Conservation (phyloP, 2,888 invertebrate species). For the Ephialtes manifestator region DNA sequence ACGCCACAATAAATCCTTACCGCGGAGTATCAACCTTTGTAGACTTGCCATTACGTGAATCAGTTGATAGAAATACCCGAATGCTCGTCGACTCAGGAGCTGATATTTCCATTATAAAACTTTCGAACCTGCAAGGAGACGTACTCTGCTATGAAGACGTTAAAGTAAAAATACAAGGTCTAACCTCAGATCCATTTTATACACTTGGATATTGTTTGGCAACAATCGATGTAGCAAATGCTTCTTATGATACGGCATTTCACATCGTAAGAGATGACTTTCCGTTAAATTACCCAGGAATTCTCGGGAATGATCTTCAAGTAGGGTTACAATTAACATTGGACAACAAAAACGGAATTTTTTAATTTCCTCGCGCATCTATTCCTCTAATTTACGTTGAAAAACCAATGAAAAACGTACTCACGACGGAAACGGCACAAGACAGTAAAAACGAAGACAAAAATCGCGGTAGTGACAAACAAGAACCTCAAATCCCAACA, state of each 20-base stretch:
- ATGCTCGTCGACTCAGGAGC: too few relatives aligned
- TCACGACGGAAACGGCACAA: not conserved
- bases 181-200: too few relatives aligned
- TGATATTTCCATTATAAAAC: too few relatives aligned
- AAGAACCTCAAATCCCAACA: not conserved
- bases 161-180: too few relatives aligned
- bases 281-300: constrained; percentile 40
- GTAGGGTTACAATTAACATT: constrained; percentile 27
- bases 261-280: constrained; percentile 58
- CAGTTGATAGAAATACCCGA: too few relatives aligned
- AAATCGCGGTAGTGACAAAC: not conserved
- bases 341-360: not conserved
- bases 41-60: too few relatives aligned
- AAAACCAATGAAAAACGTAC: constrained; percentile 54
- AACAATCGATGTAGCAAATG: too few relatives aligned
- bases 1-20: constrained; percentile 2
- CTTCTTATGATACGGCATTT: too few relatives aligned
- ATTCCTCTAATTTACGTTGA: constrained; percentile 32
- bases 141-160: too few relatives aligned
- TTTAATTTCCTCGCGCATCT: constrained; percentile 1
- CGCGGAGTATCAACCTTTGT: constrained; percentile 41
- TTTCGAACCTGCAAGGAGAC: too few relatives aligned
- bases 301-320: constrained; percentile 52
- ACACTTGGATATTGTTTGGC: too few relatives aligned
- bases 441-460: not conserved